Base-by-base conservation (phyloP, 2,113 vertebrate species). In the Oophaga pumilio region DNA sequence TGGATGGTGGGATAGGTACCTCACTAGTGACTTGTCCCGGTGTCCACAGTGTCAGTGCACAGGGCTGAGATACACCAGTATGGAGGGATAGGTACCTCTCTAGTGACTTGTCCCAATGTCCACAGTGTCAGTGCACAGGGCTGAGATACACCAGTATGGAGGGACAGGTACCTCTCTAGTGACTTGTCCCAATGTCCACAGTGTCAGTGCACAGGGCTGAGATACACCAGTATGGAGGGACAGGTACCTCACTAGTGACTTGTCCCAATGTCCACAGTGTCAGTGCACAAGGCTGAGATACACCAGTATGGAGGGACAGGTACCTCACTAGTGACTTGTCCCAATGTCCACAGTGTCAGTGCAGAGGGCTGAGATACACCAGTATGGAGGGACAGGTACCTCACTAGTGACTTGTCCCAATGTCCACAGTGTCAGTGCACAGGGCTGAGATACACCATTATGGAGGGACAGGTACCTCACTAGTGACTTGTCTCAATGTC, bases 321-420 rank as follows among this genome's bases (percentile, higher is more conserved):
- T 66, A 24, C 10, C 64, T 66, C 10, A 24, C 14, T 18, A 73
- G 28, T 28, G 24, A 69, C 28, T 33, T 33, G 69, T 76, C 17
- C 17, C 5, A 49, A 22, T 10, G 4, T 76, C 49, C 49, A 2
- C 43, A 5, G 20, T 5, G 52, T 26, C 76, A 56, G 14, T 12
- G 50, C 52, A 57, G 11, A 5, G 84, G 86, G 91, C 91, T 90
- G n/a, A n/a, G n/a, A n/a, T n/a, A n/a, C 33, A 43, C 33, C 33
- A 2, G 33, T 43, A 71, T 15, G 64, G n/a, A 26, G n/a, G 24
- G 64, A 68, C 26, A 4, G 26, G 22, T 68, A 26, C 11, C 64
- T 68, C 12, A 26, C 15, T 20, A 73, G 33, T 33, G 26, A 69
- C 33, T 43, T 43, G 69, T 76, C 17, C 17, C 5, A 49, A 22